Base-by-base conservation (phyloP, 2,888 invertebrate genomes). In the Lasioglossum figueresi region DNA sequence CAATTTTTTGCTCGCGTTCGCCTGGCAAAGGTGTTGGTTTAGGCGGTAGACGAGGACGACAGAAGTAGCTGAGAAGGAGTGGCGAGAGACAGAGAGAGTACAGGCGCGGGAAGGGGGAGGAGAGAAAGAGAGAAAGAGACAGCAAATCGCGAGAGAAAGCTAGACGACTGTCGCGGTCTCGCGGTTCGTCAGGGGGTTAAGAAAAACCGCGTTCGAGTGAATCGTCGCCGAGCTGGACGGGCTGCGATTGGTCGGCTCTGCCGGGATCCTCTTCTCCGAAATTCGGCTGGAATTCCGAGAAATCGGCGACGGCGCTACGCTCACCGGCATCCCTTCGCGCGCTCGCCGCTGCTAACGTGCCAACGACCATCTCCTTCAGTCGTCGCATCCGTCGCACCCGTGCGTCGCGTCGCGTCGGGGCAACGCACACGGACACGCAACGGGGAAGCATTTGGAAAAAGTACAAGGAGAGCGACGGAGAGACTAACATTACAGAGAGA, bases 1-100 rank as follows among this genome's bases (percentile, higher is more conserved):
- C 91, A 90, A 90, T 87, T 90, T 90, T 90, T 90, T 90, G 88
- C 82, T 16, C 16, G 48, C 34, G 52, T 79, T 84, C 70, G 56
- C 45, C 31, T 70, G 74, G 71, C 72, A 79, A 70, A 88, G 89
- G 84, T 82, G 80, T 79, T 43, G 83, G 48, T 34, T 52, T 70
- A 37, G 70, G 40, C 43, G 78, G 14, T n/a, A 70, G n/a, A 70
- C 40, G 40, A n/a, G 70, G 70, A 71, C 59, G 59, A 14, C 34
- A 19, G n/a, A 68, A 74, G 37, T 4, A 4, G 27, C 5, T 52
- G 48, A 40, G 40, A n/a, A n/a, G n/a, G n/a, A 52, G 70, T 63
- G 12, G 37, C 0, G 66, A 52, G 37, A 52, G 59, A 56, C 5
- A 40, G n/a, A 59, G 70, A 48, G 63, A 68, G 74, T 52, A 52